A percentile compares a stretch with the other conserved stretches of the same genome.
Evolutionary conservation across 2,888 invertebrate genomes (phyloP).

Genomic region (Drosophila tanythrix): DNA sequence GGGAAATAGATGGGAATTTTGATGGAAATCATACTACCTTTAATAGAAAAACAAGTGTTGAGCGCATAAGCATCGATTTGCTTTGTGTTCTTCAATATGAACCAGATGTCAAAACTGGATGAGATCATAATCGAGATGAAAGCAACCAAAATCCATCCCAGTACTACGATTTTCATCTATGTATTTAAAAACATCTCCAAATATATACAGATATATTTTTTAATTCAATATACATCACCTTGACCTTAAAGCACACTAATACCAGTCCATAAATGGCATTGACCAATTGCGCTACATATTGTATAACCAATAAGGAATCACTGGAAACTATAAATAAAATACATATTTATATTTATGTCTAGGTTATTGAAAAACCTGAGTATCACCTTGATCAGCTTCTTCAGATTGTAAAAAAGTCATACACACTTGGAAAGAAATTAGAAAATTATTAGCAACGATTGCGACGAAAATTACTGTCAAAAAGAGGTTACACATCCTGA

Average conservation of each 20-base stretch:
- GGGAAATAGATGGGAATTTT: no score
- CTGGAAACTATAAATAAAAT: not conserved
- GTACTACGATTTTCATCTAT: constrained; percentile 14
- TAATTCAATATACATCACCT: constrained; percentile 19
- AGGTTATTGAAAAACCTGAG: not conserved
- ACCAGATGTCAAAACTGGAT: constrained; percentile 17
- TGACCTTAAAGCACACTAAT: constrained; percentile 29
- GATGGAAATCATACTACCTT: constrained; percentile 15
- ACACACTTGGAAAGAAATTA: not conserved
- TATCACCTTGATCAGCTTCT: not conserved
- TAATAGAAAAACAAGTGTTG: constrained; percentile 21
- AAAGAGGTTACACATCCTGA: constrained; percentile 10
- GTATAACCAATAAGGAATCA: not conserved
- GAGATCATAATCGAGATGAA: constrained; percentile 4
- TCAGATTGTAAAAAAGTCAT: not conserved
- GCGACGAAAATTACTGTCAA: not conserved
- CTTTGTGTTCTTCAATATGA: not conserved
- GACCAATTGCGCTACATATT: constrained; percentile 2
- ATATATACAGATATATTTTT: not conserved
- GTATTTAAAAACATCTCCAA: not conserved
- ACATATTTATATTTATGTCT: not conserved
- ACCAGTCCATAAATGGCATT: constrained; percentile 30
- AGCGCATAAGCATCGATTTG: constrained; percentile 24
- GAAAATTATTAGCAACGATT: constrained; percentile 2
- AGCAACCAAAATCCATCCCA: constrained; percentile 15